These are phyloP conservation scores for Acanthiza pusilla DNA, from an alignment of 2,797 vertebrate species.

Conservation along the genomic window DNA sequence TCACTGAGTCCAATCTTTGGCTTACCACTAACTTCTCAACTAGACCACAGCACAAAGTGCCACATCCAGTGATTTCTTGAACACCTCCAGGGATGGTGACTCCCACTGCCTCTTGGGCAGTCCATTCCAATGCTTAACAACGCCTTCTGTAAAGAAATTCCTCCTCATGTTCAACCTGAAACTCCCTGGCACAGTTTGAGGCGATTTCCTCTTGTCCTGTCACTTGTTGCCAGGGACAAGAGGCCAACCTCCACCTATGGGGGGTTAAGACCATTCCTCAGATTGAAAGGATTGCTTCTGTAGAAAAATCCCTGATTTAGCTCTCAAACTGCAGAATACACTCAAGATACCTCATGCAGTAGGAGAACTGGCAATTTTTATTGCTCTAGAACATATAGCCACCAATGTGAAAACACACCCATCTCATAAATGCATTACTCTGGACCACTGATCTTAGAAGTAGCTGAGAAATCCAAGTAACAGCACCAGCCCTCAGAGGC, in stretches of 20 bases:
- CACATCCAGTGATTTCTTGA: background rate
- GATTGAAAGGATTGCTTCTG: background rate
- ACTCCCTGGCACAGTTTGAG: background rate
- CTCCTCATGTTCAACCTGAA: background rate
- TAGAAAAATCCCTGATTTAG: background rate
- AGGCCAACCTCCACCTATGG: fast-evolving
- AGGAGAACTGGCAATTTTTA: background rate
- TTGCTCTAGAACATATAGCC: background rate
- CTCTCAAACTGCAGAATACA: background rate
- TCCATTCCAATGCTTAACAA: background rate
- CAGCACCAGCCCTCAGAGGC: fast-evolving
- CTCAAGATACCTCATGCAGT: background rate
- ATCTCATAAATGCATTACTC: background rate
- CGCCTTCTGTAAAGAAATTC: background rate
- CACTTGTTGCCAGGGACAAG: background rate
- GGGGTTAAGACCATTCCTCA: too few relatives aligned
- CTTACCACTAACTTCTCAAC: background rate
- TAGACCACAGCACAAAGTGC: background rate
- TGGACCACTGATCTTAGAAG: background rate
- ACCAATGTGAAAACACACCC: background rate
- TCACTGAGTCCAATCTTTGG: fast-evolving
- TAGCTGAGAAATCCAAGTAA: background rate
- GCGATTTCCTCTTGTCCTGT: background rate
- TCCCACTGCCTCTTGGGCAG: background rate
- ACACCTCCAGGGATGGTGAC: background rate